A percentile compares a stretch with the other conserved stretches of the same genome.
Conservation (phyloP, 2,888 invertebrate genomes). For the Macrosiphum euphorbiae region DNA sequence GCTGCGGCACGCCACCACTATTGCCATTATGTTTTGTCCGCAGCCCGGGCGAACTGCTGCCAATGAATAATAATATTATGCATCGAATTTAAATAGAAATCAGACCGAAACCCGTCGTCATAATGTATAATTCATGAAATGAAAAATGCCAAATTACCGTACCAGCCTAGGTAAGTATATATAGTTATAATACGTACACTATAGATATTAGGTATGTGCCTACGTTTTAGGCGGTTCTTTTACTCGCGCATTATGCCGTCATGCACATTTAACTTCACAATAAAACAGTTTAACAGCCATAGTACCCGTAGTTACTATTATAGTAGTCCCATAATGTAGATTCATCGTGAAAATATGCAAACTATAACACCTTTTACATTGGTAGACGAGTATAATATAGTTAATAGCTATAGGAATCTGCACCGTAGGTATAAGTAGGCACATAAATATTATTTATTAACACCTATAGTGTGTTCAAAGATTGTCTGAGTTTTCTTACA, state of each 20-base stretch:
- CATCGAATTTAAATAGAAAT: constrained; percentile 29
- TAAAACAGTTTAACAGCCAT: background rate
- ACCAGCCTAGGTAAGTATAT: background rate
- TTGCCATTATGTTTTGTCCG: background rate
- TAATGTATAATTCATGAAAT: background rate
- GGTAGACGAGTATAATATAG: background rate
- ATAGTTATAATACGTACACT: background rate
- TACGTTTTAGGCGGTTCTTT: background rate
- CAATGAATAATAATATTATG: constrained; percentile 1
- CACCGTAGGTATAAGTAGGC: background rate
- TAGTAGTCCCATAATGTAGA: background rate
- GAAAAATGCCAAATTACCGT: background rate
- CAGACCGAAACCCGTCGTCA: background rate
- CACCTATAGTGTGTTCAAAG: background rate
- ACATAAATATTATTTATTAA: too few species aligned
- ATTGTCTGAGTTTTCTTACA: background rate
- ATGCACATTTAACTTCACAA: background rate
- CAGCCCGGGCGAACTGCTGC: background rate
- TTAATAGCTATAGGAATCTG: background rate
- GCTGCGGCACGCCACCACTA: background rate
- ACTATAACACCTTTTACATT: background rate
- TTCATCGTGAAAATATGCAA: background rate
- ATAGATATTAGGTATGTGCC: background rate
- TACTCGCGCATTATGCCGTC: background rate
- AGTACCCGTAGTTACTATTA: background rate